Conservation (phyloP, 2,888 invertebrate genomes). For the Ectemnius cavifrons region DNA sequence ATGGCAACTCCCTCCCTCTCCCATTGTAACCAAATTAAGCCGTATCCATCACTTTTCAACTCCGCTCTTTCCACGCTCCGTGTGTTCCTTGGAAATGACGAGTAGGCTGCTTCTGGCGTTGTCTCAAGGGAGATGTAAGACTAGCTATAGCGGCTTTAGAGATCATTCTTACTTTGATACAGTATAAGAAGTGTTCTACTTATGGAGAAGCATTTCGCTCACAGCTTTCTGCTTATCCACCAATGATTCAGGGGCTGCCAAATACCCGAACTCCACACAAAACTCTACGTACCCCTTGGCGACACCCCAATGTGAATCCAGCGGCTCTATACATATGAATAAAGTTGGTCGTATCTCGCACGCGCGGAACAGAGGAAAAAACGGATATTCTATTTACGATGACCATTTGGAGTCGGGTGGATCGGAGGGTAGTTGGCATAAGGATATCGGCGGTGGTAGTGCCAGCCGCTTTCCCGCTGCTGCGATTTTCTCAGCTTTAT, state of each 20-base stretch:
- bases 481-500: conserved; percentile 72
- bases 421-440: conserved; percentile 26
- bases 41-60: no score
- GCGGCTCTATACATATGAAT: conserved; percentile 57
- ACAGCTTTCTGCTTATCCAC: not conserved
- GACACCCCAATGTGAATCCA: conserved; percentile 42
- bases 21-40: no score
- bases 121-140: no score
- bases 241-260: conserved; percentile 23
- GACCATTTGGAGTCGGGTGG: conserved; percentile 72
- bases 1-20: no score
- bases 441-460: conserved; percentile 24
- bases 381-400: conserved; percentile 75
- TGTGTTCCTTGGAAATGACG: not conserved
- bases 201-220: no score
- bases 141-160: no score
- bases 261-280: no score
- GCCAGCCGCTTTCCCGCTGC: conserved; percentile 32
- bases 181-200: no score
- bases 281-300: not conserved
- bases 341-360: conserved; percentile 65
- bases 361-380: conserved; percentile 59
- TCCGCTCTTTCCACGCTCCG: not conserved
- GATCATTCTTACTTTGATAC: no score
- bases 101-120: no score